Base-by-base conservation (phyloP, 2,888 invertebrate genomes). In the Pheosia gnoma region DNA sequence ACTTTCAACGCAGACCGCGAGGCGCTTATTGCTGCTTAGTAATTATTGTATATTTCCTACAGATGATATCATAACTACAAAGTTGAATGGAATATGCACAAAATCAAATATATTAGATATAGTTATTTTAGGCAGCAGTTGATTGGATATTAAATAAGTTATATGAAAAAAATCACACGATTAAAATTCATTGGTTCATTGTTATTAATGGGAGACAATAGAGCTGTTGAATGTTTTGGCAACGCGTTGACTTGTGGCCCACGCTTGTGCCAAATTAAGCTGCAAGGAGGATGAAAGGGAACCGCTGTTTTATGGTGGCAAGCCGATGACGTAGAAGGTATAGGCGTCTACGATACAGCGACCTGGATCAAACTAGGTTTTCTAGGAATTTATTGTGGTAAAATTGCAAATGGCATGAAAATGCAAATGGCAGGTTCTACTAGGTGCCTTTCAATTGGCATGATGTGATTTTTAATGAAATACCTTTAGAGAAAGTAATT, bases 1-100 rank as follows among this genome's bases (percentile, higher is more conserved):
- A 74, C 66, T 66, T 71, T 38, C 68, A 62, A 71, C 60, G 67
- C 70, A 86, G 86, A 86, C 86, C 74, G 86, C 83, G 70, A 75
- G 86, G 83, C 86, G 86, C 86, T 79, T 71, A 65, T 55, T 52
- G 57, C 52, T 78, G 77, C 70, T 62, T 59, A 56, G 64, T 68
- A 60, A 61, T 65, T 59, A 57, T 51, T 13, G 36, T 7, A n/a
- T n/a, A 41, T 41, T 13, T 41, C 41, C 41, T 10, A 7, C 25
- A 25, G 25, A 25, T 39, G n/a, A 39, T 41, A 13, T 56, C 13
- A n/a, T 41, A 41, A 13, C 13, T 41, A n/a, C 11, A 3, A 37
- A 10, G 25, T 43, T 43, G 8, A 43, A 9, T 43, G 43, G 9
- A 43, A 43, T 43, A 43, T 43, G 9, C 8, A 25, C 25, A 41